Evolutionary conservation across 2,888 invertebrate species (phyloP).

Genomic region (Acrocera orbiculus): DNA sequence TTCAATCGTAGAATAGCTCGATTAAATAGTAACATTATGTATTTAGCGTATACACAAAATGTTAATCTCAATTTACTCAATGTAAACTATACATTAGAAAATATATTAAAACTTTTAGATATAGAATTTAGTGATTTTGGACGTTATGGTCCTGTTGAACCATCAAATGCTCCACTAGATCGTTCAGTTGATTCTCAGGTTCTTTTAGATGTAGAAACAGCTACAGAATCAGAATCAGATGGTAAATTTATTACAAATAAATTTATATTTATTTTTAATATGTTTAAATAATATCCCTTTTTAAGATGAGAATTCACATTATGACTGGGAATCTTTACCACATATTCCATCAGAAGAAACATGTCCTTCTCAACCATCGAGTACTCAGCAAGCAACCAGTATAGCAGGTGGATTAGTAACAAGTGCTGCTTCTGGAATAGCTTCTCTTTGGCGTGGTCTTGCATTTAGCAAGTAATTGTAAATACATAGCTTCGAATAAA

Average conservation of each 20-base stretch:
- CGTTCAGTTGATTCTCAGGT: slow-evolving; percentile 44
- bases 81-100: slow-evolving; percentile 52
- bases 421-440: slow-evolving; percentile 66
- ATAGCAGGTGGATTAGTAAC: slow-evolving; percentile 59
- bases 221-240: slow-evolving; percentile 48
- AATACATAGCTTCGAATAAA: no score
- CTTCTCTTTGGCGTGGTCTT: slow-evolving; percentile 57
- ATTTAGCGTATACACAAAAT: slow-evolving; percentile 60
- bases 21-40: slow-evolving; percentile 62
- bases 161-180: slow-evolving; percentile 26
- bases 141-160: slow-evolving; percentile 46
- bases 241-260: slow-evolving; percentile 24
- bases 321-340: slow-evolving; percentile 64
- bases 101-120: slow-evolving; percentile 51
- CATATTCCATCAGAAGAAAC: slow-evolving; percentile 8
- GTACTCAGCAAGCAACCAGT: slow-evolving; percentile 30
- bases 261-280: neutral
- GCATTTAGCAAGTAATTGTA: no score
- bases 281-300: neutral
- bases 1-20: slow-evolving; percentile 58
- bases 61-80: slow-evolving; percentile 44
- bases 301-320: slow-evolving; percentile 41
- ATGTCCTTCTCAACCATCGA: slow-evolving; percentile 17
- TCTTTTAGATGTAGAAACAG: slow-evolving; percentile 40
- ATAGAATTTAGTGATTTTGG: slow-evolving; percentile 50